A percentile compares a stretch with the other conserved stretches of the same genome.
Evolutionary conservation across 2,888 invertebrate genomes (phyloP).

Genomic region (Microctonus hyperodae): DNA sequence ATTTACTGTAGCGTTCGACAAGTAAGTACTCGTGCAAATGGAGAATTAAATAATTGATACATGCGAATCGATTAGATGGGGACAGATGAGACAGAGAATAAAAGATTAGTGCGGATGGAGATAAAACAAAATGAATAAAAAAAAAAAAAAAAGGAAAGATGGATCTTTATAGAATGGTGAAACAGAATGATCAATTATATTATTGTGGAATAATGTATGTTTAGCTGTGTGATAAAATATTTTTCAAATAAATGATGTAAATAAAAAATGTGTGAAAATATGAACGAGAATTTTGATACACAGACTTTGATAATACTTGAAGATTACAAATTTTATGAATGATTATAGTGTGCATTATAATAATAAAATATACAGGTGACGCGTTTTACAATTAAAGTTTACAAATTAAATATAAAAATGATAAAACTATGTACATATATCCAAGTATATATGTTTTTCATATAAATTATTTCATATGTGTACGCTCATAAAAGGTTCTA

Average conservation of each 20-base stretch:
- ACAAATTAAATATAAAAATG: not conserved
- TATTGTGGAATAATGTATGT: not conserved
- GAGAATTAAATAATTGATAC: not conserved
- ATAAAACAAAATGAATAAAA: not conserved
- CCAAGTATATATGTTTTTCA: not conserved
- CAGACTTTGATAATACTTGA: not conserved
- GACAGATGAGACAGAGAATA: not conserved
- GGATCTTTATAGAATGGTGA: not conserved
- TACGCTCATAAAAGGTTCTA: not conserved
- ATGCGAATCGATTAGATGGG: constrained; percentile 14
- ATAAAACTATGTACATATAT: not conserved
- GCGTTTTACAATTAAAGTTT: not conserved
- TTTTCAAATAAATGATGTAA: not conserved
- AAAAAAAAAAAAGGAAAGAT: not conserved
- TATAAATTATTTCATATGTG: not conserved
- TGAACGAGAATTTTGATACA: not conserved
- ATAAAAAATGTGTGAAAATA: not conserved
- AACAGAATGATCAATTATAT: too few relatives aligned
- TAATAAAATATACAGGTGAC: not conserved
- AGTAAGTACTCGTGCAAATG: not conserved
- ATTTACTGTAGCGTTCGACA: not conserved
- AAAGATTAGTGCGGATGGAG: not conserved
- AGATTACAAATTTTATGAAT: not conserved
- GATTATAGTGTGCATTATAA: not conserved
- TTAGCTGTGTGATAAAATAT: not conserved